Evolutionary conservation across 2,888 invertebrate species (phyloP).

Genomic region (Blera fallax): DNA sequence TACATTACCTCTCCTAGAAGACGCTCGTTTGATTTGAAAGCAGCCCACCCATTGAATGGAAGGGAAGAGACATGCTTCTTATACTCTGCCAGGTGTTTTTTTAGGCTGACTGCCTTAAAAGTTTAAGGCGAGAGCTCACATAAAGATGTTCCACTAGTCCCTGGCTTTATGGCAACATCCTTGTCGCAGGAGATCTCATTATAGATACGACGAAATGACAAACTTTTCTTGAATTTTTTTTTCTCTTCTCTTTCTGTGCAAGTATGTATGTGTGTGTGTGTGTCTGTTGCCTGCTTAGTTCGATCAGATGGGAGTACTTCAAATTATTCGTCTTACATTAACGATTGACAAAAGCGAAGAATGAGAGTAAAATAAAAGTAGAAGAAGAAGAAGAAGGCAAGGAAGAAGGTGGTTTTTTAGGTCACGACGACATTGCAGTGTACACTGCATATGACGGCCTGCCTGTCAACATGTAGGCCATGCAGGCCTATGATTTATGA

Average conservation of each 20-base stretch:
- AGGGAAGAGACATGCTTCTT: not conserved
- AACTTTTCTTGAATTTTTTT: slow-evolving; percentile 56
- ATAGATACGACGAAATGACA: slow-evolving; percentile 69
- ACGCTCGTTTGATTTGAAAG: slow-evolving; percentile 26
- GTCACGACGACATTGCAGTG: slow-evolving; percentile 35
- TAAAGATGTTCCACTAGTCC: slow-evolving; percentile 50
- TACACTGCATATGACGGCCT: slow-evolving; percentile 9
- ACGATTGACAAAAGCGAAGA: slow-evolving; percentile 35
- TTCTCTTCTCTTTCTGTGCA: slow-evolving; percentile 2
- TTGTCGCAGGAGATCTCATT: slow-evolving; percentile 70
- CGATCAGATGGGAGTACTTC: slow-evolving; percentile 41
- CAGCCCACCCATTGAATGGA: not conserved
- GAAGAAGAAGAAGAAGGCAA: not conserved
- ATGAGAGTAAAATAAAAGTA: not conserved
- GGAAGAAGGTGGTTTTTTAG: slow-evolving; percentile 39
- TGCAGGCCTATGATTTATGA: slow-evolving; percentile 65
- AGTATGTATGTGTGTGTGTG: not conserved
- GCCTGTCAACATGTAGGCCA: slow-evolving; percentile 59
- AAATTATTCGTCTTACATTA: slow-evolving; percentile 61
- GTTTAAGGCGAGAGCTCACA: slow-evolving; percentile 41
- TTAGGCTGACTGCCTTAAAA: slow-evolving; percentile 55
- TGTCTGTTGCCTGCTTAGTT: slow-evolving; percentile 21
- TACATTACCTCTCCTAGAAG: slow-evolving; percentile 18
- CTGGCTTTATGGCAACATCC: slow-evolving; percentile 63
- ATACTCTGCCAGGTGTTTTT: slow-evolving; percentile 50